Percentiles rank a stretch among this genome's conserved stretches.
Conservation (phyloP, 2,888 invertebrate species). For the Zygaena filipendulae region DNA sequence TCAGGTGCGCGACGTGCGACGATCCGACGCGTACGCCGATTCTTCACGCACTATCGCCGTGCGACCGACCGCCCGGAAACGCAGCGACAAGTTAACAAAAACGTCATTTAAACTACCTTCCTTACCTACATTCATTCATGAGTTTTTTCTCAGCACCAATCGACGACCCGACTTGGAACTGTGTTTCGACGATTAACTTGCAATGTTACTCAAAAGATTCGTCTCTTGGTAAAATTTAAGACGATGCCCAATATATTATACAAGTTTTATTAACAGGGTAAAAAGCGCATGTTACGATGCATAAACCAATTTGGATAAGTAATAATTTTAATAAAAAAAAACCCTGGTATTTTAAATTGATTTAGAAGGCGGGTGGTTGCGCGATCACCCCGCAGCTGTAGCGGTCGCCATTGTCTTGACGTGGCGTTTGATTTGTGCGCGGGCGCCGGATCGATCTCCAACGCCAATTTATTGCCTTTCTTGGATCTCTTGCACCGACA, state of each 20-base stretch:
- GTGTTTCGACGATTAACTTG: too few species aligned
- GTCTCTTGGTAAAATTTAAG: too few species aligned
- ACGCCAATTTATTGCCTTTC: slow-evolving; percentile 51
- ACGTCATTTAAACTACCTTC: too few species aligned
- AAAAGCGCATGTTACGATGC: too few species aligned
- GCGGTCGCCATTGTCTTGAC: slow-evolving; percentile 48
- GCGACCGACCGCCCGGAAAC: slow-evolving; percentile 52
- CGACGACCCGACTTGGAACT: slow-evolving; percentile 8
- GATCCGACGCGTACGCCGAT: slow-evolving; percentile 59
- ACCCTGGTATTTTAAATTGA: too few species aligned
- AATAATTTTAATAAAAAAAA: too few species aligned
- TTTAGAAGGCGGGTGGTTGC: slow-evolving; percentile 42
- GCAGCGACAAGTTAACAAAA: slow-evolving; percentile 64
- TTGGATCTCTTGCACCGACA: slow-evolving; percentile 30
- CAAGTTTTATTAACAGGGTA: too few species aligned
- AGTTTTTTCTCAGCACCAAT: slow-evolving; percentile 37
- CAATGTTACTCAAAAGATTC: too few species aligned
- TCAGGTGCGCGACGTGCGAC: slow-evolving; percentile 29
- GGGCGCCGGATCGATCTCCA: slow-evolving; percentile 43
- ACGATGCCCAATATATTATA: too few species aligned
- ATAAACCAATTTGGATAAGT: too few species aligned
- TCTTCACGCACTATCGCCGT: slow-evolving; percentile 51
- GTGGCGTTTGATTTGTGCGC: slow-evolving; percentile 57
- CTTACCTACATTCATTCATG: slow-evolving; percentile 59
- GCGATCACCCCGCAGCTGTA: slow-evolving; percentile 52